These are phyloP conservation scores for Conus betulinus DNA, from an alignment of 1,140 invertebrate genomes.

Conservation along the genomic window DNA sequence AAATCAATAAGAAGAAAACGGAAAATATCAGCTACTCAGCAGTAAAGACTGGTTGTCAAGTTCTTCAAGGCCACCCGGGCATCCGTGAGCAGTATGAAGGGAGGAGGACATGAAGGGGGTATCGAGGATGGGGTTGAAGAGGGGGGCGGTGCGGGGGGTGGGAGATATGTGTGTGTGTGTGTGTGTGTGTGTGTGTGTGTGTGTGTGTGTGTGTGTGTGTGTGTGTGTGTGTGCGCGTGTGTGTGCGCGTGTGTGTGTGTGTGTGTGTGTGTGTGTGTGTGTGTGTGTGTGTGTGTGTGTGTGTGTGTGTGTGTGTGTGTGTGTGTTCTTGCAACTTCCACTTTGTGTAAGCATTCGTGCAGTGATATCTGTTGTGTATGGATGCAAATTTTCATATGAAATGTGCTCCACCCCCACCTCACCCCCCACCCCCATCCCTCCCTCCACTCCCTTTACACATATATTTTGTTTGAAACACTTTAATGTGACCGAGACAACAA, in stretches of 20 bases:
- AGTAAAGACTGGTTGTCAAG: too few species aligned
- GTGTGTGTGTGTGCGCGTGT: neutral
- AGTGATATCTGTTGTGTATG: neutral
- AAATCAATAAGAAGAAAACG: too few species aligned
- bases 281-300: constrained; percentile 10
- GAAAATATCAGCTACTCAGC: too few species aligned
- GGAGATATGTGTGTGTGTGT: neutral
- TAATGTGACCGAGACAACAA: too few species aligned
- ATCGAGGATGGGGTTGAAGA: neutral
- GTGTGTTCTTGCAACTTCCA: neutral
- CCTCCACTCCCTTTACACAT: neutral
- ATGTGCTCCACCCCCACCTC: neutral
- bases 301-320: neutral
- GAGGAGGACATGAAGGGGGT: neutral
- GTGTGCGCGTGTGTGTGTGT: too few species aligned
- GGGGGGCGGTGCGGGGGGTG: too few species aligned
- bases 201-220: neutral
- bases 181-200: neutral
- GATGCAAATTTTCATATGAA: neutral
- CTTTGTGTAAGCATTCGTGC: neutral
- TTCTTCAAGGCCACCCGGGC: too few species aligned
- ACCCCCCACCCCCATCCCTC: neutral
- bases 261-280: too few species aligned
- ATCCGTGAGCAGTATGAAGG: neutral
- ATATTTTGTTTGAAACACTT: neutral